Base-by-base conservation (phyloP, 2,113 vertebrate genomes). In the Malaclemys terrapin region DNA sequence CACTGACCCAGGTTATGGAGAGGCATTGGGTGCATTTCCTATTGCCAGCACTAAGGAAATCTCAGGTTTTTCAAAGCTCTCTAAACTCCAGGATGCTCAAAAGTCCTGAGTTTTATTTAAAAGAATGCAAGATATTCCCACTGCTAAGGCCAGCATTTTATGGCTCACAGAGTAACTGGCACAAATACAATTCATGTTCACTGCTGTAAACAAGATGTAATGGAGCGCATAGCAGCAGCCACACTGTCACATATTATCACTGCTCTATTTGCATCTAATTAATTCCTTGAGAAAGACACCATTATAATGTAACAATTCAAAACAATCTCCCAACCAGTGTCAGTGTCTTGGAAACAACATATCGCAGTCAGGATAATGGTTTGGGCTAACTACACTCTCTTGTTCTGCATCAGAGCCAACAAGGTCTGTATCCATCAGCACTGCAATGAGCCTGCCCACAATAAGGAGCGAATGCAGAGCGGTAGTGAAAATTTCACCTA, bases 141-240 rank as follows among this genome's bases (percentile, higher is more conserved):
- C 56, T 90, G 25, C 62, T 52, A 84, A 79, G 94, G 50, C 65
- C 83, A 87, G 45, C 57, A 50, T 57, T 94, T 91, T 16, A 50
- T 53, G 79, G 87, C 57, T 92, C 57, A 52, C n/a, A 91, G 83
- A 86, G 80, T 57, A 92, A 81, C 85, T 88, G 93, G 85, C 85
- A 83, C 57, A 88, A 94, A 82, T 56, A 89, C 38, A 88, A 83
- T 79, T 92, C 84, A 59, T 10, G 20, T 85, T 92, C 92, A 78
- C n/a, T 83, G 87, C 53, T 94, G 89, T 92, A 96, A 97, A 95
- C 87, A 95, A 89, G 89, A 89, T 75, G 87, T 92, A 96, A 94
- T 59, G 87, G 83, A 94, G 85, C 83, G 88, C 81, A 56, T 75
- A 85, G 75, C 65, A 93, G 89, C 81, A 96, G 42, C 89, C 95